A percentile compares a stretch with the other conserved stretches of the same genome.
These are phyloP conservation scores for Megaceryle maxima DNA, from an alignment of 2,113 vertebrate species.

Conservation along the genomic window DNA sequence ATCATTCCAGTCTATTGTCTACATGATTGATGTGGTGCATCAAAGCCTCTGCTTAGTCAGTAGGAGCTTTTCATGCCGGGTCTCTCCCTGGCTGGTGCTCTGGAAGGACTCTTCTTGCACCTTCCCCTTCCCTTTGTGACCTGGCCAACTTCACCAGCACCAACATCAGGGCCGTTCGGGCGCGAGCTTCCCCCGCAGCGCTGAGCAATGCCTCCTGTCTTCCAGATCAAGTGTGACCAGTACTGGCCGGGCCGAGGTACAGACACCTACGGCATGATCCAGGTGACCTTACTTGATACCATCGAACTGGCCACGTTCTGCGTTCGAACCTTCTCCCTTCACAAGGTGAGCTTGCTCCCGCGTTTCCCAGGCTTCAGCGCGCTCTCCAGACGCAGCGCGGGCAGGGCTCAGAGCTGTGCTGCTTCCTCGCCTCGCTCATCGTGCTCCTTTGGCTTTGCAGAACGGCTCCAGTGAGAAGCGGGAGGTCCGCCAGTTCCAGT, in stretches of 20 bases:
- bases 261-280: slow-evolving; percentile 96
- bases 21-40: not conserved
- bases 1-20: slow-evolving; percentile 1
- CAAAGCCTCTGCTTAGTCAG: not conserved
- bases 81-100: not conserved
- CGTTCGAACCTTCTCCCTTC: slow-evolving; percentile 93
- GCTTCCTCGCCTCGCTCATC: fast-evolving
- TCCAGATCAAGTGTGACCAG: slow-evolving; percentile 96
- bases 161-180: not conserved
- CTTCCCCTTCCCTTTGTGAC: not conserved
- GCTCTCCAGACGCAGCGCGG: fast-evolving
- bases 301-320: slow-evolving; percentile 97
- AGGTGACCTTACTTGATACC: slow-evolving; percentile 94
- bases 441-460: slow-evolving; percentile 52
- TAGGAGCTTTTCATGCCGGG: not conserved
- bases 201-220: not conserved
- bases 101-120: not conserved
- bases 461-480: slow-evolving; percentile 97
- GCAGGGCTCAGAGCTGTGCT: fast-evolving
- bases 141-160: not conserved
- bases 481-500: slow-evolving; percentile 98
- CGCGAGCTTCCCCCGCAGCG: not conserved
- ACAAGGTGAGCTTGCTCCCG: slow-evolving; percentile 81
- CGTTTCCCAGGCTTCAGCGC: fast-evolving
- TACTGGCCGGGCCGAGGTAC: slow-evolving; percentile 96